Percentiles rank a stretch among this genome's conserved stretches.
Conservation (phyloP, 2,888 invertebrate genomes). For the Drosophila formosana region DNA sequence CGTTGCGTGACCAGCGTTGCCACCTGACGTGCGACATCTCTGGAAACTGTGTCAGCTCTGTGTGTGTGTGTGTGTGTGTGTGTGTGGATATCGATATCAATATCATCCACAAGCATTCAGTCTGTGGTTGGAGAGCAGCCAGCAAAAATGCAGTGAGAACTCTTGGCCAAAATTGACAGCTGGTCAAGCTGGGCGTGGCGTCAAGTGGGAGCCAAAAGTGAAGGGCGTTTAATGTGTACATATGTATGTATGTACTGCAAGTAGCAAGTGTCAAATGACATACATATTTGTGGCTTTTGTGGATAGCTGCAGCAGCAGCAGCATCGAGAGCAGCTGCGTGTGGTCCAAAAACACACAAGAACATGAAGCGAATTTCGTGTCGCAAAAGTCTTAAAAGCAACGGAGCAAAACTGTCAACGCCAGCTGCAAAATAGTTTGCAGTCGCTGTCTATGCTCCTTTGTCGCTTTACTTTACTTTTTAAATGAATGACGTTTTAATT, state of each 20-base stretch:
- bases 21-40: slow-evolving; percentile 51
- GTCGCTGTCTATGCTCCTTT: slow-evolving; percentile 51
- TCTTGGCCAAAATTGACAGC: slow-evolving; percentile 66
- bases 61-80: too few species aligned
- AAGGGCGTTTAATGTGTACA: slow-evolving; percentile 61
- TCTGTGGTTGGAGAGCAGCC: slow-evolving; percentile 56
- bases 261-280: slow-evolving; percentile 72
- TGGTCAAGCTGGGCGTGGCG: slow-evolving; percentile 48
- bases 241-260: slow-evolving; percentile 5
- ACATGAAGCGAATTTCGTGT: slow-evolving; percentile 17
- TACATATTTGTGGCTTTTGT: slow-evolving; percentile 75
- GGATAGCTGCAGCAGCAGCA: slow-evolving; percentile 47
- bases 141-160: slow-evolving; percentile 42
- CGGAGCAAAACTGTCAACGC: slow-evolving; percentile 66
- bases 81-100: slow-evolving; percentile 37
- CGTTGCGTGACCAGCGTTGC: slow-evolving; percentile 57
- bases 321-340: slow-evolving; percentile 57
- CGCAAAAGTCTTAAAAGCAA: slow-evolving; percentile 44
- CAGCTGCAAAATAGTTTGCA: slow-evolving; percentile 65
- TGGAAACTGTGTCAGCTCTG: slow-evolving; percentile 54
- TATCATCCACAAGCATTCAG: slow-evolving; percentile 53
- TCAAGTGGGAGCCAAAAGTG: slow-evolving; percentile 55
- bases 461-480: slow-evolving; percentile 49
- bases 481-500: slow-evolving; percentile 84
- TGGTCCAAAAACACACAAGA: slow-evolving; percentile 48